Evolutionary conservation across 2,888 invertebrate genomes (phyloP).

Genomic region (Adela reaumurella): DNA sequence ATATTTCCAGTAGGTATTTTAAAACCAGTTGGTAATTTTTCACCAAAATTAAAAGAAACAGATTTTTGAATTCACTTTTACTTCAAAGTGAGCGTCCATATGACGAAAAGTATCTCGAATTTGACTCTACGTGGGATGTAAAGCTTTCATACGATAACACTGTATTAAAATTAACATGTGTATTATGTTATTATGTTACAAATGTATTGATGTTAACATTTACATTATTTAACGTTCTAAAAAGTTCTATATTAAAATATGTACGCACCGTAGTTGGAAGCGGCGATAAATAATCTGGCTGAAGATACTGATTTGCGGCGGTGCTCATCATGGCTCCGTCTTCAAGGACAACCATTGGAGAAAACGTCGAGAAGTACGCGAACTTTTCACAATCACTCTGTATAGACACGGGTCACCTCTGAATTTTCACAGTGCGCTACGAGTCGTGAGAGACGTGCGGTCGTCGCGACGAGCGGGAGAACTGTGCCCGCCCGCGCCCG

Average conservation of each 20-base stretch:
- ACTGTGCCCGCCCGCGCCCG: conserved; percentile 41
- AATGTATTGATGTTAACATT: conserved; percentile 2
- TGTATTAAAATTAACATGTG: too few species aligned
- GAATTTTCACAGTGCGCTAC: conserved; percentile 42
- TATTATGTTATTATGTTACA: conserved; percentile 1
- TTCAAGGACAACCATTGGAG: conserved; percentile 86
- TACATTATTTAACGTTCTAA: background rate
- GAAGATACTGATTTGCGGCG: conserved; percentile 90
- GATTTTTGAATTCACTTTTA: too few species aligned
- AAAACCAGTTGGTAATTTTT: too few species aligned
- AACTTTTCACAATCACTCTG: conserved; percentile 30
- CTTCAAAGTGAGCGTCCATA: too few species aligned
- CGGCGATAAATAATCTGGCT: conserved; percentile 94
- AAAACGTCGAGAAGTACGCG: conserved; percentile 9
- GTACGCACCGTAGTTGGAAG: conserved; percentile 90
- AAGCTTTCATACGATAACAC: too few species aligned
- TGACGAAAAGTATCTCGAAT: too few species aligned
- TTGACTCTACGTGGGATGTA: too few species aligned
- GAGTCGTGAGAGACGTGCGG: conserved; percentile 32
- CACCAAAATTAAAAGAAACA: too few species aligned
- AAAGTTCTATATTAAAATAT: background rate
- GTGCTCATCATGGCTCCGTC: conserved; percentile 85
- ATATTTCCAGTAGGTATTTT: too few species aligned
- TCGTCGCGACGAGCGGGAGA: conserved; percentile 34
- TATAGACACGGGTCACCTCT: conserved; percentile 16